A percentile compares a stretch with the other conserved stretches of the same genome.
phyloP scores from a whole-genome alignment of 1,140 invertebrate species.

The Atta colombica region DNA sequence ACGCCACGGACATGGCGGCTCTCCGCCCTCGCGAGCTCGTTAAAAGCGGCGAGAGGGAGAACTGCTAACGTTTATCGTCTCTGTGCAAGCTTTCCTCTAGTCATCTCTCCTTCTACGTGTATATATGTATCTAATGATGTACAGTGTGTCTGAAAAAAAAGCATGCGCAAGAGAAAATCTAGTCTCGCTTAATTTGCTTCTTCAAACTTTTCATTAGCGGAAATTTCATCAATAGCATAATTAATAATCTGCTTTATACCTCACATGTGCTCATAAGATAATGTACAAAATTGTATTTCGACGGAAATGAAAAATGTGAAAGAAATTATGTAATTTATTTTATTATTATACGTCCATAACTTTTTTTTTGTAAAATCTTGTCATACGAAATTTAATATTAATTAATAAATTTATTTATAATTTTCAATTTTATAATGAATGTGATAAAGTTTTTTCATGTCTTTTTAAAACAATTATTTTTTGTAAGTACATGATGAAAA shows the following conservation, averaged over 20 bases:
- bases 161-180: not conserved
- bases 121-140: constrained; percentile 14
- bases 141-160: not conserved
- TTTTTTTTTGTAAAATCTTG: not conserved
- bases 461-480: not conserved
- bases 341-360: not conserved
- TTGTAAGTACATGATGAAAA: not conserved
- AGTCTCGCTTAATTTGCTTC: not conserved
- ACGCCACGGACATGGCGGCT: constrained; percentile 24
- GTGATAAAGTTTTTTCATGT: no score
- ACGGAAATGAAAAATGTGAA: constrained; percentile 9
- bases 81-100: constrained; percentile 16
- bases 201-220: not conserved
- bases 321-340: not conserved
- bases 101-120: constrained; percentile 2
- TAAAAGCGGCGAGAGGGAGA: constrained; percentile 35
- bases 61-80: constrained; percentile 52
- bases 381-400: not conserved
- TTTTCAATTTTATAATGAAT: not conserved
- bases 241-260: constrained; percentile 6
- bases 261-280: not conserved
- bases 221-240: constrained; percentile 12
- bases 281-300: constrained; percentile 17
- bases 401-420: no score
- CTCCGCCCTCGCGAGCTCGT: constrained; percentile 35